A percentile compares a stretch with the other conserved stretches of the same genome.
phyloP scores from a whole-genome alignment of 2,888 invertebrate species.

The Drosophila koepferae region DNA sequence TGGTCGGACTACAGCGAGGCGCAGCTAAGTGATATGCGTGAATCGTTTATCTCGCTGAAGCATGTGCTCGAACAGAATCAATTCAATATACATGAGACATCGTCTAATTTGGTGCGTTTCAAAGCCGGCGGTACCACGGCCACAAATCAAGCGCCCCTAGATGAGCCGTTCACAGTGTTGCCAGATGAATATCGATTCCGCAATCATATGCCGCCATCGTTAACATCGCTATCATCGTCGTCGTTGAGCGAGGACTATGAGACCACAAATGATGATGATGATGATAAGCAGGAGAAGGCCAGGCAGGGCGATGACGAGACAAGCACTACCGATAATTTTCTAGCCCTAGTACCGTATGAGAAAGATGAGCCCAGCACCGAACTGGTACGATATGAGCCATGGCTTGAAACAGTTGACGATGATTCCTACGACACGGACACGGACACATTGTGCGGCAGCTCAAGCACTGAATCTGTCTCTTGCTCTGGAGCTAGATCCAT shows the following conservation, averaged over 20 bases:
- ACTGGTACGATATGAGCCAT: slow-evolving; percentile 21
- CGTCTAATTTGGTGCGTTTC: slow-evolving; percentile 23
- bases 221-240: not conserved
- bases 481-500: slow-evolving; percentile 15
- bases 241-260: not conserved
- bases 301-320: slow-evolving; percentile 16
- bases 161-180: not conserved
- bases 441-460: slow-evolving; percentile 18
- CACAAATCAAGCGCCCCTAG: not conserved
- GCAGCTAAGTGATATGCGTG: slow-evolving; percentile 65
- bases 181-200: not conserved
- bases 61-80: slow-evolving; percentile 32
- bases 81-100: not conserved
- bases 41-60: slow-evolving; percentile 49
- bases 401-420: not conserved
- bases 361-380: slow-evolving; percentile 25
- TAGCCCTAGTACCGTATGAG: slow-evolving; percentile 49
- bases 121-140: slow-evolving; percentile 50
- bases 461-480: not conserved
- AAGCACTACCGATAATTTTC: slow-evolving; percentile 16
- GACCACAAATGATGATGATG: not conserved
- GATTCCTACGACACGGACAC: slow-evolving; percentile 24
- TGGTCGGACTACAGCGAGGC: slow-evolving; percentile 31
- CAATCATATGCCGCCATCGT: not conserved
- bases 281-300: not conserved